Conservation (phyloP, 2,888 invertebrate genomes). For the Pterostichus niger region DNA sequence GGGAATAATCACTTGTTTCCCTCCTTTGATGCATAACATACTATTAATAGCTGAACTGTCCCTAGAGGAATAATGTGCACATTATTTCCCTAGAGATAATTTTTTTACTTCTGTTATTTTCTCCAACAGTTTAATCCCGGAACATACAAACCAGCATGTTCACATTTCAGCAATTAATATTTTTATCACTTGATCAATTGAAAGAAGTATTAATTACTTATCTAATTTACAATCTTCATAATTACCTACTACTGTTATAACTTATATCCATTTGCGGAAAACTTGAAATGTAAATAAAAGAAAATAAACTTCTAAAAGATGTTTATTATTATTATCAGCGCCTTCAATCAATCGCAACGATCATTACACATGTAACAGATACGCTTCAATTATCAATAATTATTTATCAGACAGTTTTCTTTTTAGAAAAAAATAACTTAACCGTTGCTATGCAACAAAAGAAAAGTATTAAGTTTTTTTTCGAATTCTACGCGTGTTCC, state of each 20-base stretch:
- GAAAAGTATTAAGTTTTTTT: constrained; percentile 10
- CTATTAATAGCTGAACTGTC: too few relatives aligned
- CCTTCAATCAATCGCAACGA: constrained; percentile 10
- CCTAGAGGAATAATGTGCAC: too few relatives aligned
- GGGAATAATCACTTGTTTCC: too few relatives aligned
- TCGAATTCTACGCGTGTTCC: constrained; percentile 40
- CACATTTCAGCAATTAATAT: too few relatives aligned
- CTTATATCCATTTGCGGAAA: constrained; percentile 10
- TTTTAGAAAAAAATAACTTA: too few relatives aligned
- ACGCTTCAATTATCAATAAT: constrained; percentile 34
- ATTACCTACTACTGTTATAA: constrained; percentile 28
- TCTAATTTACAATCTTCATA: constrained; percentile 6
- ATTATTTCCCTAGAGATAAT: too few relatives aligned
- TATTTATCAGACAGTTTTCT: constrained; percentile 22
- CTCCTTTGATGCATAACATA: too few relatives aligned
- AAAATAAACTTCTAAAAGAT: background rate
- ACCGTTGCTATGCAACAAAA: constrained; percentile 20
- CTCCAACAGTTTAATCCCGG: too few relatives aligned
- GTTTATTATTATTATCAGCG: too few relatives aligned
- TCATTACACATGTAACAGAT: constrained; percentile 12
- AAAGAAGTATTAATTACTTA: constrained; percentile 11
- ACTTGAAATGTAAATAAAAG: constrained; percentile 23
- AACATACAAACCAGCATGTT: too few relatives aligned
- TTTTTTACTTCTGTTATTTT: too few relatives aligned
- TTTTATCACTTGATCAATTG: constrained; percentile 6